A percentile compares a stretch with the other conserved stretches of the same genome.
These are phyloP conservation scores for Botia kubotai DNA, from an alignment of 2,797 vertebrate genomes.

Conservation along the genomic window DNA sequence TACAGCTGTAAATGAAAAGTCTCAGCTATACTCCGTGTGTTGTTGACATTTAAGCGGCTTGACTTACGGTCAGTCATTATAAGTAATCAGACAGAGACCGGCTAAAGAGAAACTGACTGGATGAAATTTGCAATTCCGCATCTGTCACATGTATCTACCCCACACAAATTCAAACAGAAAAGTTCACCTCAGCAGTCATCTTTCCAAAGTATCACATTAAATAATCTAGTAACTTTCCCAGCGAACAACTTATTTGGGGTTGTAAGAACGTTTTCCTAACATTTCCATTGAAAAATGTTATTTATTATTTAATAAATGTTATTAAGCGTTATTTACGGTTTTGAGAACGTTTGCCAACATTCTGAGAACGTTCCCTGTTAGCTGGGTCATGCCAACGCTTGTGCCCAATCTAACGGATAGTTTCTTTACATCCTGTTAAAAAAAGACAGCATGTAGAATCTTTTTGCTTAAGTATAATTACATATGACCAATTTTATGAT, in stretches of 20 bases:
- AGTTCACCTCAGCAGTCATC: background rate
- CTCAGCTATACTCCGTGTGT: background rate
- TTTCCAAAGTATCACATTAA: conserved; percentile 3
- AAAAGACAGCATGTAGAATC: background rate
- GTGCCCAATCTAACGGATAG: background rate
- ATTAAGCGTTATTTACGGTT: no score
- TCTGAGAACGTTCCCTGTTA: no score
- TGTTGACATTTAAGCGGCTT: conserved; percentile 4
- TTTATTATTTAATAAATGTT: no score
- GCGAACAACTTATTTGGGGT: no score
- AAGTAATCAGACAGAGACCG: background rate
- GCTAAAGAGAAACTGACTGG: conserved; percentile 4
- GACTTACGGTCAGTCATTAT: background rate
- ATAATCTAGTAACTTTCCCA: conserved; percentile 8
- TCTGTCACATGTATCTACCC: background rate
- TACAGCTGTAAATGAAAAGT: conserved; percentile 1
- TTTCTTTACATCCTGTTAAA: conserved; percentile 4
- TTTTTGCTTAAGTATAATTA: background rate
- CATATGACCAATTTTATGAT: background rate
- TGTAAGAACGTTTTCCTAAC: no score
- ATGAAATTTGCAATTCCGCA: conserved; percentile 1
- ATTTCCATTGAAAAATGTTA: no score
- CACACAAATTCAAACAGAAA: background rate
- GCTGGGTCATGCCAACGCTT: background rate
- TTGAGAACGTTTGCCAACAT: no score